Evolutionary conservation across 2,797 vertebrate species (phyloP), one percentile per base, ranked within the genome.

Genomic region (Mus minutoides): DNA sequence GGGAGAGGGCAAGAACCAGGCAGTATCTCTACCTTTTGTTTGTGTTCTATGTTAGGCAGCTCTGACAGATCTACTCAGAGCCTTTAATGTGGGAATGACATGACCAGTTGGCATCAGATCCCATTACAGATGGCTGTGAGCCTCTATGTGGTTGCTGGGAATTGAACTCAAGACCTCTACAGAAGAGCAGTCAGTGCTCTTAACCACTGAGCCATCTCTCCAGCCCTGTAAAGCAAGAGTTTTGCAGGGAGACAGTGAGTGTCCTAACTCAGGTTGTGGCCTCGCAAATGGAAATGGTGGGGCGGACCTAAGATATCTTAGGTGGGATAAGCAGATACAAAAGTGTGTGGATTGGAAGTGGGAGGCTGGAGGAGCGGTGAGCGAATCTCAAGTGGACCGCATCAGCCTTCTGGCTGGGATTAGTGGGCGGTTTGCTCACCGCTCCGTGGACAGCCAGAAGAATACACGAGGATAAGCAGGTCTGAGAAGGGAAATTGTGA

Each of bases 401-500:
- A 0, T 17, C 31, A 86, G 31, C 43, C 62, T 89, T 85, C 90
- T n/a, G 40, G 43, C 54, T 73, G 67, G 79, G 76, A 92, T 94
- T 89, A 84, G 64, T 96, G 88, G 40, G 83, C 58, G 82, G 49
- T 31, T 31, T 87, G 86, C 86, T 93, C 34, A 40, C 6, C 12
- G 73, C 22, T 24, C 31, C 49, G 62, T 14, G 56, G 56, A 58
- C 3, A 78, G 83, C 95, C 71, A 83, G 92, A 96, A 90, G 76
- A 78, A 79, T 52, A 62, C 62, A 78, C 79, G 90, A 88, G 73
- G 77, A 85, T 2, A 54, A 96, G 73, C 85, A 89, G 88, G 96
- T 96, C 79, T 96, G 90, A 88, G 73, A 43, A 90, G 83, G 88
- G 67, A 91, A 97, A 95, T 94, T 83, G 82, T 29, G 78, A 93